phyloP scores from a whole-genome alignment of 2,888 invertebrate genomes.

The Agrilus mali region DNA sequence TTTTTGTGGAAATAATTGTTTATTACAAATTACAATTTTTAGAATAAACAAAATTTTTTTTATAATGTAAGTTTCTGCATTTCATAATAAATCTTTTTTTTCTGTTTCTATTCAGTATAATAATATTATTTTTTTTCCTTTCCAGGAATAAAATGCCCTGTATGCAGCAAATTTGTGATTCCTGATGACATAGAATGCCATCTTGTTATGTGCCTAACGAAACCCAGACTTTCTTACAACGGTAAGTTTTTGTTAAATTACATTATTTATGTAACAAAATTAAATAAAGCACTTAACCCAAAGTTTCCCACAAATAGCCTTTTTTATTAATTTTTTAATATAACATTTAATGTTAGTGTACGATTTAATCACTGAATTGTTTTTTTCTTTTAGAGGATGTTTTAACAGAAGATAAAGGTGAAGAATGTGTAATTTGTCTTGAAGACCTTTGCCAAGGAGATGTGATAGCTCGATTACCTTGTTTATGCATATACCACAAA shows the following conservation, averaged over 20 bases:
- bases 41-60: too few species aligned
- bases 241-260: constrained; percentile 48
- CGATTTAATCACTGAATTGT: background rate
- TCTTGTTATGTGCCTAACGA: constrained; percentile 98
- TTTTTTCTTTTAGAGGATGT: constrained; percentile 76
- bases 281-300: too few species aligned
- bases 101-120: background rate
- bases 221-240: constrained; percentile 97
- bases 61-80: too few species aligned
- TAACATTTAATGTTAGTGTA: background rate
- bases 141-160: constrained; percentile 96
- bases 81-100: background rate
- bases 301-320: constrained; percentile 1
- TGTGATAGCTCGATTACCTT: constrained; percentile 95
- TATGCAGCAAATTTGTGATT: constrained; percentile 95
- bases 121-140: constrained; percentile 4
- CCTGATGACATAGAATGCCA: constrained; percentile 99
- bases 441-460: constrained; percentile 93
- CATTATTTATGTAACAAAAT: background rate
- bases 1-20: too few species aligned
- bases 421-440: constrained; percentile 98
- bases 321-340: constrained; percentile 4
- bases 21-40: too few species aligned
- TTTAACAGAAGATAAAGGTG: constrained; percentile 90
- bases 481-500: constrained; percentile 99